These are phyloP conservation scores for Phaethornis superciliosus DNA, from an alignment of 2,113 vertebrate genomes.

Conservation along the genomic window DNA sequence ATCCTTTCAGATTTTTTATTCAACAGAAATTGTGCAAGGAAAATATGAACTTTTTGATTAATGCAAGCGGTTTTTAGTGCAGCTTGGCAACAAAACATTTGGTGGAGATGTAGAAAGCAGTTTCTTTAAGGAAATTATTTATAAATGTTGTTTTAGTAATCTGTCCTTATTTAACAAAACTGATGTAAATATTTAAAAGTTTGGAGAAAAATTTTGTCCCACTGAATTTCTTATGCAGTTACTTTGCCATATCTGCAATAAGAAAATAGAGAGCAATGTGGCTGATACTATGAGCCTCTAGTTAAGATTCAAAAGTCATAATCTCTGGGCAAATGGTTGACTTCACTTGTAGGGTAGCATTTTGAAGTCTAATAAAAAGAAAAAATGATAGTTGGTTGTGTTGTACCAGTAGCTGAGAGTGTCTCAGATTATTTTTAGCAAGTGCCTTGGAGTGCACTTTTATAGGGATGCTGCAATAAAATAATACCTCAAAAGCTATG, in stretches of 20 bases:
- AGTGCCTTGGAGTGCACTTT: neutral
- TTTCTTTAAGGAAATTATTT: neutral
- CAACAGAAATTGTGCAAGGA: neutral
- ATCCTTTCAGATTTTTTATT: neutral
- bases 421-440: neutral
- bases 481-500: neutral
- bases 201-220: neutral
- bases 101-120: neutral
- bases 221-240: neutral
- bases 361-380: neutral
- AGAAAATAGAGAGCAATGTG: neutral
- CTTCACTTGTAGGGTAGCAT: neutral
- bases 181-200: conserved; percentile 1
- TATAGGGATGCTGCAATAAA: neutral
- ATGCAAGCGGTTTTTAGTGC: neutral
- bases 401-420: neutral
- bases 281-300: neutral
- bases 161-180: conserved; percentile 1
- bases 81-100: neutral
- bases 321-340: neutral
- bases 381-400: neutral
- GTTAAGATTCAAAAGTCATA: neutral
- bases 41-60: neutral
- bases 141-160: neutral
- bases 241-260: neutral